Evolutionary conservation across 2,113 vertebrate species (phyloP).

Genomic region (Alosa alosa): DNA sequence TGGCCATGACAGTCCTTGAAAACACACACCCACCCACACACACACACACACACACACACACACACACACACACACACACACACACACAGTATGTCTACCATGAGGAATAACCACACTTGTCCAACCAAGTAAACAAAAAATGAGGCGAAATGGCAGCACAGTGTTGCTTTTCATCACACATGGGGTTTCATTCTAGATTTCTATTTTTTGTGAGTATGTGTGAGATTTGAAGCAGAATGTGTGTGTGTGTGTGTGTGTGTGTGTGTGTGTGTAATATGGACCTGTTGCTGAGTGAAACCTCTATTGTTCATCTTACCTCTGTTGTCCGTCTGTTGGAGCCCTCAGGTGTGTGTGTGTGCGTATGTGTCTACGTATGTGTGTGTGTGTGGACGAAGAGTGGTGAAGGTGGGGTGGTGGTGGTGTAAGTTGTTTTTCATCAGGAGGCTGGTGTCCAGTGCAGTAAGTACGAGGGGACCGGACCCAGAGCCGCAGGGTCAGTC

Average conservation of each 20-base stretch:
- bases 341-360: no score
- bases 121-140: not conserved
- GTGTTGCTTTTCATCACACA: not conserved
- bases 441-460: not conserved
- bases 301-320: no score
- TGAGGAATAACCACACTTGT: not conserved
- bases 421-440: not conserved
- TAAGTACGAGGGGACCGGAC: not conserved
- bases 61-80: not conserved
- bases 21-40: not conserved
- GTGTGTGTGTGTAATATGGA: not conserved
- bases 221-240: no score
- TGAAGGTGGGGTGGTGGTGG: no score
- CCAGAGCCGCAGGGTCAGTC: not conserved
- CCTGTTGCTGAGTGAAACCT: no score
- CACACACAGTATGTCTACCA: not conserved
- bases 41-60: conserved; percentile 6
- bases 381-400: not conserved
- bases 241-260: no score
- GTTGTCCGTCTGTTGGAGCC: no score
- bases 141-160: not conserved
- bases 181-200: not conserved
- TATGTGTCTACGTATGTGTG: no score
- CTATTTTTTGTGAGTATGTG: not conserved
- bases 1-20: not conserved